Percentiles rank a stretch among this genome's conserved stretches.
Evolutionary conservation across 1,140 invertebrate genomes (phyloP).

Genomic region (Macrobrachium nipponense): DNA sequence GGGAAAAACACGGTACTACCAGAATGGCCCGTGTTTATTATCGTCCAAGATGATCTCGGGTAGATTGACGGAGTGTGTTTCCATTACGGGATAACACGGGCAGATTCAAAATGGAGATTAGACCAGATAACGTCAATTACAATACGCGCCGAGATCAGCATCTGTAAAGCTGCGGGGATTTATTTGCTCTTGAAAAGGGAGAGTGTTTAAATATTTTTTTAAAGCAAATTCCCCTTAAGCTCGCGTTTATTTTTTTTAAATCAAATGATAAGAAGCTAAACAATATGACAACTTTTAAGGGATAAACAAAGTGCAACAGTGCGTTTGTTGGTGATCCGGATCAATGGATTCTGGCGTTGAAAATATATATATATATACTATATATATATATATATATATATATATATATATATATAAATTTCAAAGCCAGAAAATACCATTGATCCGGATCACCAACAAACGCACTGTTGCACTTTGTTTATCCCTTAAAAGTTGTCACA

Average conservation of each 20-base stretch:
- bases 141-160: neutral
- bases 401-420: constrained; percentile 32
- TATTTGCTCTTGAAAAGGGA: neutral
- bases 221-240: no score
- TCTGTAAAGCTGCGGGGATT: neutral
- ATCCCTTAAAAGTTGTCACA: neutral
- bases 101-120: constrained; percentile 48
- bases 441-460: neutral
- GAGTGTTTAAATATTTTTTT: no score
- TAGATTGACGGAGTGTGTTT: constrained; percentile 37
- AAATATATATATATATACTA: constrained; percentile 31
- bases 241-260: no score
- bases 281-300: neutral
- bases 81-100: constrained; percentile 37
- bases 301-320: neutral
- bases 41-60: constrained; percentile 34
- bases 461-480: neutral
- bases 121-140: constrained; percentile 54
- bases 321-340: neutral
- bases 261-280: no score
- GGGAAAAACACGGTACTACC: neutral
- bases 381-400: constrained; percentile 10
- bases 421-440: neutral
- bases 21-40: neutral
- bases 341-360: neutral